Evolutionary conservation across 2,113 vertebrate genomes (phyloP).

Genomic region (Bos indicus): DNA sequence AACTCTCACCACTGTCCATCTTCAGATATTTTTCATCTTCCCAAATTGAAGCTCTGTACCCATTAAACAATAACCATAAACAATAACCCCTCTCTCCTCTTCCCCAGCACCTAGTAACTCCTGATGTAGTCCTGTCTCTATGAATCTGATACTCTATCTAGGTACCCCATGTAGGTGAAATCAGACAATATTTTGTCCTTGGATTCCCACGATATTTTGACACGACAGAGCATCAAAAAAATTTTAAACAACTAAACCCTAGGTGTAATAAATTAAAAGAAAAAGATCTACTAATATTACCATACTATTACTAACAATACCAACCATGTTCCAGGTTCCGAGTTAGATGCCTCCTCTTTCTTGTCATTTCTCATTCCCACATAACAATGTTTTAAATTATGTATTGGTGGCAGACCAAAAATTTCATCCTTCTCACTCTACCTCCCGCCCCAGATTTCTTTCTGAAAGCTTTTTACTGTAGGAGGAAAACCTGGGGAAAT

Average conservation of each 20-base stretch:
- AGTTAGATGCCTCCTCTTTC: neutral
- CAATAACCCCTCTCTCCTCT: neutral
- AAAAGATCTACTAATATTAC: neutral
- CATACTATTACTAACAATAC: neutral
- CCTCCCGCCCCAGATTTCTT: neutral
- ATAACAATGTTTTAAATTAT: neutral
- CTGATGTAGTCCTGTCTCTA: neutral
- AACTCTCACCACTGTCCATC: neutral
- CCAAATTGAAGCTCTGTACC: neutral
- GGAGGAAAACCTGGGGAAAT: neutral
- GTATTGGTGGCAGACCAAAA: neutral
- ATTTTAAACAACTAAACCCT: neutral
- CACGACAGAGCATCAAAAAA: neutral
- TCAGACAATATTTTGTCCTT: neutral
- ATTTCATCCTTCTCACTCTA: neutral
- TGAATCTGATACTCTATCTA: neutral
- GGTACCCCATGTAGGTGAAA: neutral
- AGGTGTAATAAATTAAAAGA: neutral
- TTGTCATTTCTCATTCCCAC: neutral
- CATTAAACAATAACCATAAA: neutral
- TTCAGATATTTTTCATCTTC: neutral
- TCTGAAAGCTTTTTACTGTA: neutral
- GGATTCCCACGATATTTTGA: neutral
- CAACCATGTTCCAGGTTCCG: neutral
- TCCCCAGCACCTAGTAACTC: neutral